Evolutionary conservation across 2,797 vertebrate species (phyloP), one percentile per base, ranked within the genome.

Genomic region (Anisognathus igniventris): DNA sequence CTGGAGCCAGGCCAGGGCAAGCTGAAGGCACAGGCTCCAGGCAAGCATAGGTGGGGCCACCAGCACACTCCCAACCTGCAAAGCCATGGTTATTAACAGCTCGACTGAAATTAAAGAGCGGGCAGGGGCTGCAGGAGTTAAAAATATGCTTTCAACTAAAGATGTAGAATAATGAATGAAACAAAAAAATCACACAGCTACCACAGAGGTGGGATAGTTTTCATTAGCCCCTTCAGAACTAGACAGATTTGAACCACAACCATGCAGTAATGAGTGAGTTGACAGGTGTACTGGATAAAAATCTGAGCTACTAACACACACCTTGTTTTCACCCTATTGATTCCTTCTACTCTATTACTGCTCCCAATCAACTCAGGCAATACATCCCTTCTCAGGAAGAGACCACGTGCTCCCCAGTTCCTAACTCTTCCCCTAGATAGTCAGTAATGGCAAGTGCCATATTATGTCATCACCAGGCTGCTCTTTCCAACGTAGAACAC

Each of bases 41-140:
- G 62, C n/a, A 48, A 51, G 70, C 0, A 0, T 9, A 75, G 57
- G 35, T 47, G 72, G 35, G 44, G 79, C 50, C 44, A 42, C 14
- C 37, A 67, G 42, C 0, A 1, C 73, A 19, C 28, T 68, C 54
- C 53, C 61, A 33, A 19, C n/a, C 39, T 31, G 48, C 50, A 86
- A 53, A 24, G 4, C 25, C 2, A 1, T 4, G 35, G 62, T 21
- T 61, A 74, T 44, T 30, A 56, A 72, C 35, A 65, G 79, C 47
- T 66, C 0, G 0, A 35, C n/a, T 45, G 62, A 65, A 92, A 77
- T 33, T 42, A 19, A 30, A 65, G 62, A 44, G 40, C 0, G 0
- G 33, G 10, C 10, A 25, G 2, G 14, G 60, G 23, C 30, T 48
- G 18, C 7, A 51, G 35, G 53, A 79, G 20, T 37, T 18, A 35